Evolutionary conservation across 2,888 invertebrate species (phyloP), one percentile per base, ranked within the genome.

Genomic region (Rutpela maculata): DNA sequence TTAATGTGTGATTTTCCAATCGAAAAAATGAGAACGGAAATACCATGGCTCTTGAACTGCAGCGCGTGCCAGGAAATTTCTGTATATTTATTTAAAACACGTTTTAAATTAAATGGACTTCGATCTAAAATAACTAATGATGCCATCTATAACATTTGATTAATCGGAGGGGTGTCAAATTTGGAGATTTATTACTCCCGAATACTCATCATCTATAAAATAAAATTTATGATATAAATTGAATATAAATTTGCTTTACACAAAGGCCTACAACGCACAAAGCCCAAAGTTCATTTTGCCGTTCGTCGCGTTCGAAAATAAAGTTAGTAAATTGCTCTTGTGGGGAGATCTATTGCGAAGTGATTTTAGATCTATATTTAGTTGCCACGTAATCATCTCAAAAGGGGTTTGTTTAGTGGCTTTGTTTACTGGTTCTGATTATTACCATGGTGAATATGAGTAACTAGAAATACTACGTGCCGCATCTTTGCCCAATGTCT

Each of bases 241-340:
- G 81, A 81, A 81, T 81, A 83, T 83, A 81, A 83, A 83, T 83
- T 82, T 78, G 79, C 79, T 76, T 68, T 69, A 76, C 78, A 78
- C 78, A 78, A 78, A 80, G 77, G 75, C 74, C 76, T 70, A 70
- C 75, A 73, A 74, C 74, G 74, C 17, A 63, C 63, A 77, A 80
- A 78, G 77, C 68, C 70, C 71, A 75, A 80, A 77, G 77, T 80
- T 78, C 77, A 80, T 80, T 80, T 78, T 73, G 75, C 72, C 31
- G 57, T 60, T 65, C 56, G 60, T 63, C 63, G 22, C 73, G 65
- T 67, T 60, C 50, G 73, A 43, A 77, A 79, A 79, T 77, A 75
- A 70, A 75, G 79, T 79, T 79, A 79, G 31, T 50, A 72, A 72
- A 43, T 59, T 72, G 63, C 72, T 65, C 74, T 35, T 71, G 74